Percentiles rank a stretch among this genome's conserved stretches.
Conservation (phyloP, 2,888 invertebrate genomes). For the Hirtodrosophila confusa region DNA sequence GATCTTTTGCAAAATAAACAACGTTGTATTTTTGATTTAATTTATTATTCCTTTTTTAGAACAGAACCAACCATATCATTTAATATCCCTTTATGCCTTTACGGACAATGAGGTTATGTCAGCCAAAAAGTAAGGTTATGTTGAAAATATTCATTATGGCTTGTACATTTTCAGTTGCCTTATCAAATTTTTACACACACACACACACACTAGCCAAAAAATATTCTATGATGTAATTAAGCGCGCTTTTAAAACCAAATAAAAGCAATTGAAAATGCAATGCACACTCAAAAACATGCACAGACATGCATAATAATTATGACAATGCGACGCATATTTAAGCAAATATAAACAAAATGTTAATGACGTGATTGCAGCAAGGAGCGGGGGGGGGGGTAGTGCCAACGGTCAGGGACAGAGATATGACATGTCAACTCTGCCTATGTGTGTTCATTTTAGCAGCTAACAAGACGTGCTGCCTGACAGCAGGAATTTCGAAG, state of each 20-base stretch:
- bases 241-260: slow-evolving; percentile 51
- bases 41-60: too few relatives aligned
- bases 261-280: slow-evolving; percentile 40
- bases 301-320: slow-evolving; percentile 50
- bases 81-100: too few relatives aligned
- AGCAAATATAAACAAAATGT: slow-evolving; percentile 59
- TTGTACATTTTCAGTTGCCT: too few relatives aligned
- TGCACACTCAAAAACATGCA: slow-evolving; percentile 18
- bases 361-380: slow-evolving; percentile 5
- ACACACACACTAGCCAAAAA: neutral
- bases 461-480: slow-evolving; percentile 14
- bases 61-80: too few relatives aligned
- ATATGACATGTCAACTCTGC: neutral
- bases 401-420: neutral
- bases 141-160: too few relatives aligned
- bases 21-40: too few relatives aligned
- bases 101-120: too few relatives aligned
- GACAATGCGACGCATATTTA: slow-evolving; percentile 48
- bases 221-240: slow-evolving; percentile 36
- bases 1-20: too few relatives aligned
- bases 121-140: too few relatives aligned
- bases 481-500: too few relatives aligned
- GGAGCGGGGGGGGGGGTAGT: too few relatives aligned
- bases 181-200: neutral
- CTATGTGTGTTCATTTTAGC: neutral